Evolutionary conservation across 1,140 invertebrate genomes (phyloP).

Genomic region (Drosophila jambulina): DNA sequence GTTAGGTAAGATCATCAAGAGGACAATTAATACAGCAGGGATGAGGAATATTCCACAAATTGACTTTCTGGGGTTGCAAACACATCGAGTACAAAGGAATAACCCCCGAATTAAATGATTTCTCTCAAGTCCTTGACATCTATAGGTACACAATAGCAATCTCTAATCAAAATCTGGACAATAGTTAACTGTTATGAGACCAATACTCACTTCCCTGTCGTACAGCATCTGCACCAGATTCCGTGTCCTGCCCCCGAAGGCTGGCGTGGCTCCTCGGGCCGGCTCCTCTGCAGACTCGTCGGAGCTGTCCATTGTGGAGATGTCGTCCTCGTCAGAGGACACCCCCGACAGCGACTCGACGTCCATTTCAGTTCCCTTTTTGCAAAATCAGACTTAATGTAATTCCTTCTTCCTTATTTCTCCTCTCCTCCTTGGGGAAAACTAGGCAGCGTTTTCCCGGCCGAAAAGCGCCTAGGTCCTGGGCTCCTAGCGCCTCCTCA

Average conservation of each 20-base stretch:
- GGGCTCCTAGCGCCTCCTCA: constrained; percentile 23
- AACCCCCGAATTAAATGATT: background rate
- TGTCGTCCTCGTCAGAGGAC: constrained; percentile 77
- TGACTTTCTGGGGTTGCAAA: background rate
- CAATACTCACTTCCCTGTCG: constrained; percentile 70
- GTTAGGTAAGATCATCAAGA: background rate
- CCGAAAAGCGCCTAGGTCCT: constrained; percentile 15
- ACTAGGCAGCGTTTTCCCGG: constrained; percentile 7
- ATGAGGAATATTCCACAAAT: background rate
- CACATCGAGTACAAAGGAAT: background rate
- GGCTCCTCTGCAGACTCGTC: constrained; percentile 68
- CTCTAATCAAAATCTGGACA: background rate
- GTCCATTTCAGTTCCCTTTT: constrained; percentile 57
- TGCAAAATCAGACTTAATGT: constrained; percentile 68
- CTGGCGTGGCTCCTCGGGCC: constrained; percentile 24
- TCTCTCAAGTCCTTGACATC: background rate
- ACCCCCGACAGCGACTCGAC: constrained; percentile 75
- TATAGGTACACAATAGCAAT: background rate
- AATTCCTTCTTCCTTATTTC: constrained; percentile 18
- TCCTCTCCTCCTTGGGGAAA: constrained; percentile 12
- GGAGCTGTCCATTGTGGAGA: constrained; percentile 73
- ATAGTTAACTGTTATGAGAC: background rate
- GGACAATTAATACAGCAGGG: background rate
- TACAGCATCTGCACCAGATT: constrained; percentile 72
- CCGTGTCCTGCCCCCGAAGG: constrained; percentile 44